These are phyloP conservation scores for Malacosoma neustria DNA, from an alignment of 2,888 invertebrate genomes.

Conservation along the genomic window DNA sequence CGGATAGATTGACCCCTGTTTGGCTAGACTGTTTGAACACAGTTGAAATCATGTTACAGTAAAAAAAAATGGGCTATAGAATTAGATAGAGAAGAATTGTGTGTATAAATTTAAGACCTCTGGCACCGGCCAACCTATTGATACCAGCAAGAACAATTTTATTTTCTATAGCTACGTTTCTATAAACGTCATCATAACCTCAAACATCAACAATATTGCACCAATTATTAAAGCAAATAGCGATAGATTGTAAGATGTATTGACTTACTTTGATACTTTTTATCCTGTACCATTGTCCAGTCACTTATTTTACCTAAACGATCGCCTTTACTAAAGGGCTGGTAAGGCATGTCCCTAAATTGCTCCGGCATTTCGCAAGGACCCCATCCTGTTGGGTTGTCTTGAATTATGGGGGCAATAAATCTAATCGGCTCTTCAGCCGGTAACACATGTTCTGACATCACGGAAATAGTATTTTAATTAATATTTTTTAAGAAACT, in stretches of 20 bases:
- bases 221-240: conserved; percentile 1
- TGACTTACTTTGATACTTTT: conserved; percentile 90
- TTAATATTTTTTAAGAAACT: conserved; percentile 8
- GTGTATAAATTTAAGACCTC: no score
- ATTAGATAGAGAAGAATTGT: no score
- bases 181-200: conserved; percentile 40
- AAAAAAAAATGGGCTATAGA: no score
- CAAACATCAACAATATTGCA: conserved; percentile 15
- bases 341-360: conserved; percentile 98
- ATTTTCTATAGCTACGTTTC: conserved; percentile 2
- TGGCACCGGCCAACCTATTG: no score
- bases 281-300: conserved; percentile 97
- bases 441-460: conserved; percentile 70
- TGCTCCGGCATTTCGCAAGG: conserved; percentile 95
- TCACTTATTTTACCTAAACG: conserved; percentile 99
- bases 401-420: conserved; percentile 83
- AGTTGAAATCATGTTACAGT: no score
- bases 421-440: conserved; percentile 79
- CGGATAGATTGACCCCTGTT: no score
- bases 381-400: conserved; percentile 96
- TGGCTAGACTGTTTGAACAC: no score
- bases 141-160: no score
- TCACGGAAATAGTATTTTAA: conserved; percentile 14
- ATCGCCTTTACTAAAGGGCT: conserved; percentile 99
- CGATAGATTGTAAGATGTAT: not conserved